A percentile compares a stretch with the other conserved stretches of the same genome.
These are phyloP conservation scores for Electrona antarctica DNA, from an alignment of 2,113 vertebrate species.

Conservation along the genomic window DNA sequence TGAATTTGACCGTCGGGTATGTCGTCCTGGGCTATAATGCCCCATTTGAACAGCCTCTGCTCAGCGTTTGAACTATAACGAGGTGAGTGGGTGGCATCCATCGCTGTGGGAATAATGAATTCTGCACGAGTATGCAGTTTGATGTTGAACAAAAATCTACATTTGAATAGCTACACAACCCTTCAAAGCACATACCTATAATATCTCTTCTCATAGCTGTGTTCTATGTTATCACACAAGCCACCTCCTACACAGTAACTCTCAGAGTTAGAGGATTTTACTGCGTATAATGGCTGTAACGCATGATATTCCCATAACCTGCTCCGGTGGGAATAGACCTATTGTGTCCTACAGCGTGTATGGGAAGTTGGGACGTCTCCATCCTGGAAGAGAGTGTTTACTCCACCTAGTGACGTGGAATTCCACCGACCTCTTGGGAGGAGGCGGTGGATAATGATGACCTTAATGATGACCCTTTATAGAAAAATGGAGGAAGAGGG, in stretches of 20 bases:
- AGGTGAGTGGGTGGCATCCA: slow-evolving; percentile 12
- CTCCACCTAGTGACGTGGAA: slow-evolving; percentile 41
- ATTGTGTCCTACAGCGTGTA: slow-evolving; percentile 33
- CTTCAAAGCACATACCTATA: not conserved
- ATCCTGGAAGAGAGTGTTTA: not conserved
- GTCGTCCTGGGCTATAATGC: no score
- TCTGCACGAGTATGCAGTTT: slow-evolving; percentile 28
- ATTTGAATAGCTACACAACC: not conserved
- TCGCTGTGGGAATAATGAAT: slow-evolving; percentile 27
- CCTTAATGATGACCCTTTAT: slow-evolving; percentile 21
- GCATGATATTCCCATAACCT: slow-evolving; percentile 10
- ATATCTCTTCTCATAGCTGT: no score
- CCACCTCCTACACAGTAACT: not conserved
- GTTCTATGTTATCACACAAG: not conserved
- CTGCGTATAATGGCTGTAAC: not conserved
- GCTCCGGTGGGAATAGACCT: slow-evolving; percentile 24
- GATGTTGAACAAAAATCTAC: not conserved
- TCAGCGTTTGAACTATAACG: slow-evolving; percentile 17
- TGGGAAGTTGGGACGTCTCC: slow-evolving; percentile 28
- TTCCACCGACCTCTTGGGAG: slow-evolving; percentile 38
- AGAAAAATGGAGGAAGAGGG: slow-evolving; percentile 1
- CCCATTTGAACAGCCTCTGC: not conserved
- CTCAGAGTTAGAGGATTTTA: no score
- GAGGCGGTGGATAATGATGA: slow-evolving; percentile 18
- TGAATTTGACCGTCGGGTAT: not conserved